phyloP scores from a whole-genome alignment of 2,797 vertebrate species.

The Myoxocephalus aenaeus region DNA sequence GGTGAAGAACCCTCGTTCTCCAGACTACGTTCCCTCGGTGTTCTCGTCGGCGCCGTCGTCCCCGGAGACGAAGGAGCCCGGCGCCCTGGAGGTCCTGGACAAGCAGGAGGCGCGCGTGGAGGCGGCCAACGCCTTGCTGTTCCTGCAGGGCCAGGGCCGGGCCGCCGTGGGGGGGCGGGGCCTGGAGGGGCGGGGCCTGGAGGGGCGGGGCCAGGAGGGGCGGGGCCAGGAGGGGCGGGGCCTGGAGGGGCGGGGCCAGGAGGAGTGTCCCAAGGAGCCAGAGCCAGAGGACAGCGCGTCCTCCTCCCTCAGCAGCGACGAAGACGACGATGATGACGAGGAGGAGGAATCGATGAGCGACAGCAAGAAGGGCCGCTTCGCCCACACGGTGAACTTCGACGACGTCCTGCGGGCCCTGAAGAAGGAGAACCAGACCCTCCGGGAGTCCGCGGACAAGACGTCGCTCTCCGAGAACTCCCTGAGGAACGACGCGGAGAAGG shows the following conservation, averaged over 20 bases:
- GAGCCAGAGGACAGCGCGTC: constrained; percentile 67
- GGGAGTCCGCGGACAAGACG: constrained; percentile 83
- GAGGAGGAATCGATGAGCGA: constrained; percentile 63
- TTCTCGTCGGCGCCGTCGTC: constrained; percentile 72
- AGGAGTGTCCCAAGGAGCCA: constrained; percentile 45
- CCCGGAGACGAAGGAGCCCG: constrained; percentile 77
- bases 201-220: constrained; percentile 44
- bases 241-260: no score
- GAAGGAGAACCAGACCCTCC: constrained; percentile 82
- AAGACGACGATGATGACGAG: constrained; percentile 54
- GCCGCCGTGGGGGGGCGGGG: constrained; percentile 39
- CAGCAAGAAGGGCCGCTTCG: constrained; percentile 64
- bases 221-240: no score
- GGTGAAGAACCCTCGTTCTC: constrained; percentile 84
- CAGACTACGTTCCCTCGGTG: constrained; percentile 85
- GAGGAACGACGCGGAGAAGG: constrained; percentile 83
- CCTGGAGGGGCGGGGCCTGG: no score
- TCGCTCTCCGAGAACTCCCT: constrained; percentile 82
- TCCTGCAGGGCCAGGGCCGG: constrained; percentile 83
- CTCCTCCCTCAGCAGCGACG: constrained; percentile 76
- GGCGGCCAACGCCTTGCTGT: constrained; percentile 84
- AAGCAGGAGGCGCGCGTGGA: constrained; percentile 86
- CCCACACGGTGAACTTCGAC: constrained; percentile 66
- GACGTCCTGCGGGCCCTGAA: constrained; percentile 74
- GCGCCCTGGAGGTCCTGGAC: constrained; percentile 73